These are phyloP conservation scores for Acomys russatus DNA, from an alignment of 2,797 vertebrate genomes.

Conservation along the genomic window DNA sequence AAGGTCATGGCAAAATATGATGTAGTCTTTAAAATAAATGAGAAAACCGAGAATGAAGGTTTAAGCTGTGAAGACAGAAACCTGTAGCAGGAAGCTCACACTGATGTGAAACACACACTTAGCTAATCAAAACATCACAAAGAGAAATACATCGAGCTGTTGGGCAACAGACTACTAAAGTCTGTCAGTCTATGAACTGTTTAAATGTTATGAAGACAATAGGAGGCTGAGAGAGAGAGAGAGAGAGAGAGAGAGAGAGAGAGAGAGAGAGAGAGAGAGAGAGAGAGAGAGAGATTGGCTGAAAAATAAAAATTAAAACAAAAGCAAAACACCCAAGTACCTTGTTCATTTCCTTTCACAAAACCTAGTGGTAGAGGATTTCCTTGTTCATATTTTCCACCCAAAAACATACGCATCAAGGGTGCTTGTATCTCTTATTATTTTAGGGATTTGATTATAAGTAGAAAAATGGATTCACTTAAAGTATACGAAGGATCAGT, in stretches of 20 bases:
- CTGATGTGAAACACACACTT: constrained; percentile 21
- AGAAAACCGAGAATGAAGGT: constrained; percentile 47
- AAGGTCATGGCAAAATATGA: constrained; percentile 37
- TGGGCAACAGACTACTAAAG: neutral
- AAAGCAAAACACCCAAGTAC: constrained; percentile 3
- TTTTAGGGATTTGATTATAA: neutral
- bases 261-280: no score
- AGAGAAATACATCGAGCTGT: neutral
- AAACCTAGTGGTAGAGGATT: neutral
- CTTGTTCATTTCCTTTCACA: constrained; percentile 16
- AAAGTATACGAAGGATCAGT: neutral
- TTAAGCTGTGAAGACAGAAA: constrained; percentile 6
- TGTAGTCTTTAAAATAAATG: constrained; percentile 51
- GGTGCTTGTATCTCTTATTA: neutral
- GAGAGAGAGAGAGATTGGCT: neutral
- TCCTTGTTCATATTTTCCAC: constrained; percentile 27
- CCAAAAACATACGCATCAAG: neutral
- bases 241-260: no score
- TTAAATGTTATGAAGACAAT: neutral
- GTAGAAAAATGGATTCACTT: neutral
- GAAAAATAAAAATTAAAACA: neutral
- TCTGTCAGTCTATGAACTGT: neutral
- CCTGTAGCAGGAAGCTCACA: neutral
- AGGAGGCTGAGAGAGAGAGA: no score
- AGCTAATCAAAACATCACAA: constrained; percentile 13